A percentile compares a stretch with the other conserved stretches of the same genome.
Conservation (phyloP, 2,888 invertebrate genomes). For the Ptilodon capucinus region DNA sequence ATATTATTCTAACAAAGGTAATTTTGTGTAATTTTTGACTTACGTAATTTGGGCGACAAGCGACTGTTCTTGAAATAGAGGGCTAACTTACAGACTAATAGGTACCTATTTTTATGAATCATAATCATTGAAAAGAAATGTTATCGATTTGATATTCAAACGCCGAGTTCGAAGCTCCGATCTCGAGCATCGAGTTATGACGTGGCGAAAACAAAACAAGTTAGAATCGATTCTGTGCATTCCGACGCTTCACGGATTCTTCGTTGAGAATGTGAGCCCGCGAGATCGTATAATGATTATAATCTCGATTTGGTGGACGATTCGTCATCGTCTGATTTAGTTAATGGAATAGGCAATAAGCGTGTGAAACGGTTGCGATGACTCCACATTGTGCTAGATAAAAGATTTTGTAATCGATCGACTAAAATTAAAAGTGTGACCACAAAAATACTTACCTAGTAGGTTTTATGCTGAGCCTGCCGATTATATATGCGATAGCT, state of each 20-base stretch:
- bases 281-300: conserved; percentile 74
- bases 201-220: conserved; percentile 80
- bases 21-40: not conserved
- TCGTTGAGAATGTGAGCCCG: conserved; percentile 68
- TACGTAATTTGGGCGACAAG: not conserved
- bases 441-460: not conserved
- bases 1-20: not conserved
- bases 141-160: conserved; percentile 32
- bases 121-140: not conserved
- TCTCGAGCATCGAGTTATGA: conserved; percentile 71
- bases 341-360: conserved; percentile 77
- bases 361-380: conserved; percentile 68
- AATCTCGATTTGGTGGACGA: conserved; percentile 77
- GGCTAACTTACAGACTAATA: too few relatives aligned
- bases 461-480: too few relatives aligned
- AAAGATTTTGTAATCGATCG: conserved; percentile 27
- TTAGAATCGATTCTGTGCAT: conserved; percentile 77
- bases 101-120: too few relatives aligned
- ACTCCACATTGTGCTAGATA: conserved; percentile 46
- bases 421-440: not conserved
- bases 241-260: conserved; percentile 75
- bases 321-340: conserved; percentile 80
- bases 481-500: too few relatives aligned
- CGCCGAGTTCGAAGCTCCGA: conserved; percentile 44
- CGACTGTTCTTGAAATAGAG: not conserved